phyloP scores from a whole-genome alignment of 2,113 vertebrate genomes.

The Rhadina sibilatrix region DNA sequence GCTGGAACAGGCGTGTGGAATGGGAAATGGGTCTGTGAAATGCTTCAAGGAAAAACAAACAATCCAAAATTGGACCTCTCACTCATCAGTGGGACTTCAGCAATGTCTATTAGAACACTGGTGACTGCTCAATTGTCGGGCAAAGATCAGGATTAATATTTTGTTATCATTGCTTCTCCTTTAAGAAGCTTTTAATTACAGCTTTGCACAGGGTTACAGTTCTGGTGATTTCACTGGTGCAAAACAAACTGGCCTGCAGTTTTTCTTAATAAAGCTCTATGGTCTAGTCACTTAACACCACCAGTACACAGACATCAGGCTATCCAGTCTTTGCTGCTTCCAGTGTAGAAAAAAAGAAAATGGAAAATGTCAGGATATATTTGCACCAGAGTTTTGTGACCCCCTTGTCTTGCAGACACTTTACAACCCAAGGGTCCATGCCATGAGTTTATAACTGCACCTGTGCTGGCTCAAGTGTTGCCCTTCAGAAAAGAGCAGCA shows the following conservation, averaged over 20 bases:
- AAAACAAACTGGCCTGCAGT: background rate
- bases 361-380: background rate
- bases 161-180: background rate
- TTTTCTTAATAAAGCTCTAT: background rate
- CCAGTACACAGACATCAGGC: background rate
- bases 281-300: background rate
- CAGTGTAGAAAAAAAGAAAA: background rate
- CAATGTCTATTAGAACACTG: background rate
- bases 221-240: background rate
- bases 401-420: background rate
- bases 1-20: background rate
- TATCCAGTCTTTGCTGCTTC: background rate
- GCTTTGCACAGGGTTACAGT: background rate
- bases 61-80: background rate
- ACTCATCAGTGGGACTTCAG: background rate
- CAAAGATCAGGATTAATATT: background rate
- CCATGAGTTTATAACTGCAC: background rate
- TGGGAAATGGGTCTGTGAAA: background rate
- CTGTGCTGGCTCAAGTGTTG: background rate
- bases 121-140: background rate
- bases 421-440: rapidly evolving
- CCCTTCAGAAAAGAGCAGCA: background rate
- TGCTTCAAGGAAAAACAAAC: background rate
- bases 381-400: background rate
- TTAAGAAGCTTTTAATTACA: background rate